Conservation (phyloP, 2,888 invertebrate species). For the Heliconius ethilla region DNA sequence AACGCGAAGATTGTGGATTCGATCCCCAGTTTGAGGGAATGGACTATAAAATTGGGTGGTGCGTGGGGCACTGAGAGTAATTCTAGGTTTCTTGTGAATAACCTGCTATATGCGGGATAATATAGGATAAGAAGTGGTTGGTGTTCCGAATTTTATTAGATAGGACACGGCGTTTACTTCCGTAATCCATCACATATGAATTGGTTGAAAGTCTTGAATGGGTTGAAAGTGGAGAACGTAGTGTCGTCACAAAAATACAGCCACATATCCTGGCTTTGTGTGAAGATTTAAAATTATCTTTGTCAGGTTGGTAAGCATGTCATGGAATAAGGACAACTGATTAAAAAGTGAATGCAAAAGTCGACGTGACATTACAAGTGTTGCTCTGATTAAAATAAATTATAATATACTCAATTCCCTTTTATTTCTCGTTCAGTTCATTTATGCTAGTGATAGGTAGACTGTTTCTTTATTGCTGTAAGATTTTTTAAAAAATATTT, state of each 20-base stretch:
- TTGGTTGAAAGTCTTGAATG: background rate
- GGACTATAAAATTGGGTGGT: no score
- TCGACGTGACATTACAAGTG: background rate
- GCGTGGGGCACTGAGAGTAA: no score
- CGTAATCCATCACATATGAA: background rate
- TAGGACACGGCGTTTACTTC: background rate
- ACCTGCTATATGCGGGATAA: no score
- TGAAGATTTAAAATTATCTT: background rate
- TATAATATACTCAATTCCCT: background rate
- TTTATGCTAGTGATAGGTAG: background rate
- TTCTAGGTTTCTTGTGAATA: no score
- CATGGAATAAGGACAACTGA: conserved; percentile 6
- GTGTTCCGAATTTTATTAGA: no score
- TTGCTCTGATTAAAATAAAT: conserved; percentile 19
- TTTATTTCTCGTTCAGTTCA: background rate
- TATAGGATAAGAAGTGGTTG: no score
- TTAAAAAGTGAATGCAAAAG: conserved; percentile 4
- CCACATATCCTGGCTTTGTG: background rate
- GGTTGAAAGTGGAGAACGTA: background rate
- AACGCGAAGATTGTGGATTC: no score
- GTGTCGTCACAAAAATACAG: background rate
- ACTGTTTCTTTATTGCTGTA: background rate
- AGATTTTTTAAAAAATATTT: background rate
- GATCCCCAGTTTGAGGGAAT: no score
- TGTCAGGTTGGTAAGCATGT: background rate